A percentile compares a stretch with the other conserved stretches of the same genome.
Evolutionary conservation across 2,113 vertebrate genomes (phyloP).

Genomic region (Hydrochoerus hydrochaeris): DNA sequence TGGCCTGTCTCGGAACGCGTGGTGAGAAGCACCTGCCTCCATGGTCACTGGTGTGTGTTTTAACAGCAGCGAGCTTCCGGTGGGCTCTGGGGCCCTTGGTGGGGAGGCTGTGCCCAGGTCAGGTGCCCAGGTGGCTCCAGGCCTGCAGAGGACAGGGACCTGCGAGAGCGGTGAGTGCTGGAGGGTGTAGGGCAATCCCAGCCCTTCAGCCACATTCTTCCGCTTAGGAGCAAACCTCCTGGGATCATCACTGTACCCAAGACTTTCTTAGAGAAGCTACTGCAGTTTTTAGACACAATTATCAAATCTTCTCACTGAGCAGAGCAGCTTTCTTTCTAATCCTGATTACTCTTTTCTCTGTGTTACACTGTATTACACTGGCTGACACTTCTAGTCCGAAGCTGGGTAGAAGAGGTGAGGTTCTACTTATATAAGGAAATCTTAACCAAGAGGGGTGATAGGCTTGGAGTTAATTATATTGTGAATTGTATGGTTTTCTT

Average conservation of each 20-base stretch:
- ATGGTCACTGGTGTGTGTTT: neutral
- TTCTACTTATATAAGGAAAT: neutral
- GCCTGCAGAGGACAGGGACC: neutral
- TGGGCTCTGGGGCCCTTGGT: neutral
- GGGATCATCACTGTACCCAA: neutral
- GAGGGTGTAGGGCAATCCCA: fast-evolving
- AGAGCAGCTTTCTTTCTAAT: neutral
- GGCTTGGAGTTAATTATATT: neutral
- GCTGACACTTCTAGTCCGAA: neutral
- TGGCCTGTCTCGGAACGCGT: neutral
- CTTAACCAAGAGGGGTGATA: neutral
- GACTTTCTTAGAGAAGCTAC: neutral
- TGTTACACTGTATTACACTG: neutral
- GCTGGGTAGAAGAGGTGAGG: too few species aligned
- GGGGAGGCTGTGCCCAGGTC: neutral
- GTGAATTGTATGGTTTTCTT: neutral
- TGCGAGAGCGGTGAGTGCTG: neutral
- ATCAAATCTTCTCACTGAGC: neutral
- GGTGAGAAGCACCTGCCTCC: neutral
- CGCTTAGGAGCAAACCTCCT: neutral
- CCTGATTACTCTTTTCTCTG: too few species aligned
- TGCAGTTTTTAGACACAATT: too few species aligned
- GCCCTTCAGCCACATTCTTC: too few species aligned
- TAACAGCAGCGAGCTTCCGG: neutral
- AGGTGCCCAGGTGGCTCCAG: neutral